Evolutionary conservation across 2,888 invertebrate genomes (phyloP).

Genomic region (Phytoseiulus persimilis): DNA sequence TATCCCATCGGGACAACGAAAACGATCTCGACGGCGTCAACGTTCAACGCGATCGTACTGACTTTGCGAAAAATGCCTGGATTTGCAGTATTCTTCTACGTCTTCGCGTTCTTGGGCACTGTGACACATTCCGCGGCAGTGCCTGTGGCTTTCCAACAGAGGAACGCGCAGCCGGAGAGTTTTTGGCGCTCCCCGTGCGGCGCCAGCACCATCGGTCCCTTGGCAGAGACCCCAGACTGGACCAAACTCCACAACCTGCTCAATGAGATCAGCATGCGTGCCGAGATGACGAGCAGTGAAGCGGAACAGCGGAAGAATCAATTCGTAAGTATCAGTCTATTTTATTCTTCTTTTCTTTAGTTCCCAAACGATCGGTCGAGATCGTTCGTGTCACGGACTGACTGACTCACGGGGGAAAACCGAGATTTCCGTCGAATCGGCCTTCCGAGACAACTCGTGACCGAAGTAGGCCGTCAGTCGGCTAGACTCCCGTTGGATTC

Average conservation of each 20-base stretch:
- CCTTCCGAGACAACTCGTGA: too few species aligned
- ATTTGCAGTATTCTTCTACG: not conserved
- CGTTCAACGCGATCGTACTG: not conserved
- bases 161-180: not conserved
- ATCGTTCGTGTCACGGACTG: too few species aligned
- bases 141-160: not conserved
- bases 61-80: not conserved
- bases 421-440: too few species aligned
- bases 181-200: slow-evolving; percentile 33
- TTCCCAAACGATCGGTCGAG: too few species aligned
- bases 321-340: slow-evolving; percentile 7
- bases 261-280: slow-evolving; percentile 20
- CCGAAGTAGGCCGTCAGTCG: too few species aligned
- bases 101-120: not conserved
- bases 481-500: too few species aligned
- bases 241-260: slow-evolving; percentile 7
- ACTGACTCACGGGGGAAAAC: too few species aligned
- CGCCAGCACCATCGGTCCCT: not conserved
- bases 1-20: not conserved
- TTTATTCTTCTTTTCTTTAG: not conserved
- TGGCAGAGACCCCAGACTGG: slow-evolving; percentile 10
- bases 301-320: slow-evolving; percentile 20
- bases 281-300: slow-evolving; percentile 10
- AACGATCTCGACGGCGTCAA: not conserved
- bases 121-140: not conserved